A percentile compares a stretch with the other conserved stretches of the same genome.
Evolutionary conservation across 2,113 vertebrate genomes (phyloP).

Genomic region (Pteruthius melanotis): DNA sequence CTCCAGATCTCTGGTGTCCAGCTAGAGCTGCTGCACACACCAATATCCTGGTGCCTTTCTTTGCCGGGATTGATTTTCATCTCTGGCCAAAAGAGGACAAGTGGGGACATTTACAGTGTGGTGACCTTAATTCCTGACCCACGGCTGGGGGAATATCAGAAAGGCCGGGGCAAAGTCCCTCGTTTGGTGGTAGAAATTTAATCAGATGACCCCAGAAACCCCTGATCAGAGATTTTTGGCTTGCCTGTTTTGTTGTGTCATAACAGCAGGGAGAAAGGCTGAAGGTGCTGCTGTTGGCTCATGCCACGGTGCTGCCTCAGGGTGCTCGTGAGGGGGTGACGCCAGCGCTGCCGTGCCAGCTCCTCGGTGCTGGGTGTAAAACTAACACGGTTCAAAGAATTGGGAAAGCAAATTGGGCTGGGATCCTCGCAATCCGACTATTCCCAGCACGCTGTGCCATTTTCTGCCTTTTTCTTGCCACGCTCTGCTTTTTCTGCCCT

Average conservation of each 20-base stretch:
- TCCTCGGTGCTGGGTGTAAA: neutral
- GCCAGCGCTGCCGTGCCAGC: neutral
- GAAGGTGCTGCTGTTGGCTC: neutral
- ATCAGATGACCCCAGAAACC: neutral
- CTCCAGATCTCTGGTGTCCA: neutral
- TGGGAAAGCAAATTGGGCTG: neutral
- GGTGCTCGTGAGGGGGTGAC: neutral
- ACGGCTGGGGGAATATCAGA: neutral
- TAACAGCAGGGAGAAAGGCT: neutral
- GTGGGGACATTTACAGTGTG: neutral
- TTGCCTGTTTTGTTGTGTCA: neutral
- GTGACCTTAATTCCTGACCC: neutral
- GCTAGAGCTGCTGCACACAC: neutral
- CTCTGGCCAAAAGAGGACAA: neutral
- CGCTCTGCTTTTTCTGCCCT: neutral
- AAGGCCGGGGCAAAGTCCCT: neutral
- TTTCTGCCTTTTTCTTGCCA: conserved; percentile 4
- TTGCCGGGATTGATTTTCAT: neutral
- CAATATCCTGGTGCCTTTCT: neutral
- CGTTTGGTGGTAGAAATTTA: neutral
- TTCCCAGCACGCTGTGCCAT: neutral
- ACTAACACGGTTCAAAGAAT: neutral
- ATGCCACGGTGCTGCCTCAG: neutral
- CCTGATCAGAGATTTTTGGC: neutral
- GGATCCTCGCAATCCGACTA: neutral